Evolutionary conservation across 2,113 vertebrate genomes (phyloP), one percentile per base, ranked within the genome.

Genomic region (Panthera uncia): DNA sequence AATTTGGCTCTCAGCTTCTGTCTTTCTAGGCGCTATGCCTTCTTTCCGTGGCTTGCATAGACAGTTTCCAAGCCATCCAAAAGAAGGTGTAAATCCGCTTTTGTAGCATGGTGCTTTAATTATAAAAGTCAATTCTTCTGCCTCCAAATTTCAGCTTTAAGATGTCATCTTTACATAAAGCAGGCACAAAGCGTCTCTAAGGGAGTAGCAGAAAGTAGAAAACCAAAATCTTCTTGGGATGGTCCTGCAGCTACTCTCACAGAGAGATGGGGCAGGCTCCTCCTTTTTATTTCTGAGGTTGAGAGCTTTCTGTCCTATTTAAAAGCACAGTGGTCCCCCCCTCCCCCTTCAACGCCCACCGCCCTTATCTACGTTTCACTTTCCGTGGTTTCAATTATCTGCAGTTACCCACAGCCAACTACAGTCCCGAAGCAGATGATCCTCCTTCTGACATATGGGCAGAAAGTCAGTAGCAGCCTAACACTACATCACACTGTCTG

Each of bases 91-190:
- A 86, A 90, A 97, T 63, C 36, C 45, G 45, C 63, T 73, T 87
- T 87, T 61, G 27, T 21, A 66, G n/a, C 27, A 57, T 8, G 33
- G 50, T 93, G 74, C n/a, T 66, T 93, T 86, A 48, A 66, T 52
- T 94, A 13, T 92, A 81, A 93, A 89, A 94, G 69, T 55, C 88
- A 88, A 25, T 82, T 83, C 36, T 38, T 94, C 93, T 87, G 31
- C 52, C 31, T 80, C 66, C 78, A 71, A 65, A 57, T 76, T 86
- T 88, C n/a, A 93, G 29, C 38, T 45, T 86, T 96, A 65, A 87
- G 76, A 78, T 81, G 33, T 86, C 27, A 69, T 91, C 82, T 57
- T 87, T 76, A 52, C 61, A 63, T 81, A 69, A 87, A 90, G 31
- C 36, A 76, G 57, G 27, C 33, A 61, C 50, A 41, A 78, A 12